Evolutionary conservation across 2,797 vertebrate species (phyloP), one percentile per base, ranked within the genome.

Genomic region (Sus cebifrons): DNA sequence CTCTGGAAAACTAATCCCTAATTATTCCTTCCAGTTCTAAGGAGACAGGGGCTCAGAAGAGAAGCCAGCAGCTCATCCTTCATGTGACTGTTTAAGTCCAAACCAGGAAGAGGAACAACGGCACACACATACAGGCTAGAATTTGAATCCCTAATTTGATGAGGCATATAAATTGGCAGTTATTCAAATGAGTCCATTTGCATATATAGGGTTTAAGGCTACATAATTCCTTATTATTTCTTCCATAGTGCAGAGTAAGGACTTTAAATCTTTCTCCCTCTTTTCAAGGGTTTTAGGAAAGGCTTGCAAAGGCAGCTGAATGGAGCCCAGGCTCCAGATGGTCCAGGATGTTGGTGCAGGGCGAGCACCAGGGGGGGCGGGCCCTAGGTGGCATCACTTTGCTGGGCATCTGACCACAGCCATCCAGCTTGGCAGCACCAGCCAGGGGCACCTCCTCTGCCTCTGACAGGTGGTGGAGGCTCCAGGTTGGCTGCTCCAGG

Each of bases 181-280:
- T 98, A 97, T 97, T 97, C 97, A 98, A 97, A 98, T 81, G 62
- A 87, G 54, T 10, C 15, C 0, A 97, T 98, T 96, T 97, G 97
- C 98, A 98, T 96, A 94, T n/a, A 6, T 74, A 92, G 89, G 95
- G 94, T 89, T 94, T 96, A 81, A 91, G 96, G 96, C 96, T 58
- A 96, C 82, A 52, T 74, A 84, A 95, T 85, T 87, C 92, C 25
- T 94, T 82, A 86, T 77, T 29, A 5, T 84, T 92, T 96, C 73
- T 90, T 94, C 96, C 32, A 16, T 15, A 52, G 70, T 49, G 68
- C 94, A 78, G 73, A 93, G 70, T 90, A 83, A 93, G 79, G 96
- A 92, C 68, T 96, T 97, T 32, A 93, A 92, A 89, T 89, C 83
- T 85, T 88, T 71, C 25, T 93, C 60, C 36, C 83, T 91, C 82